Evolutionary conservation across 1,140 invertebrate species (phyloP), one percentile per base, ranked within the genome.

Genomic region (Helicoverpa armigera): DNA sequence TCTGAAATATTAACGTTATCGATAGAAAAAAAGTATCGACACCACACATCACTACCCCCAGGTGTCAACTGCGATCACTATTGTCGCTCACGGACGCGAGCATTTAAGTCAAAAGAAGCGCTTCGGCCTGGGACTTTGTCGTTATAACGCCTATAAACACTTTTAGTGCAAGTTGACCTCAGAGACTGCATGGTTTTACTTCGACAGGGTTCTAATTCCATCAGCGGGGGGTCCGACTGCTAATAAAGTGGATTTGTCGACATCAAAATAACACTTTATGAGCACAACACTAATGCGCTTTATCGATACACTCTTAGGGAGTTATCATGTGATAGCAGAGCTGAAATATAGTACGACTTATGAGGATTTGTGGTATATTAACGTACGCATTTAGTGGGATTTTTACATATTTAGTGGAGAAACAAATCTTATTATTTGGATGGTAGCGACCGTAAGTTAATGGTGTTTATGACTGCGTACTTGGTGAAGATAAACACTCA

Each of bases 191-290:
- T 43, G 67, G 23, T 81, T 81, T 84, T 79, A 90, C 78, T 87
- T 77, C 80, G 90, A 93, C 90, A 94, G 84, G 88, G 92, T 91
- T 89, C 85, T 80, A 89, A 79, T 73, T 82, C 54, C 73, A 78
- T 51, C 91, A 89, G 89, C 91, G 90, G 93, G 93, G 89, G 91
- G 90, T 91, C 92, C 84, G 74, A 76, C 73, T 82, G 85, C 91
- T 93, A 94, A 93, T 93, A 92, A 92, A 94, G 91, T 92, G 89
- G 90, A 93, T 92, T 94, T 94, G 92, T 93, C 91, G 93, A 94
- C 91, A 94, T 92, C 88, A 91, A 91, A 92, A 94, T 92, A 92
- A 90, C 90, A 92, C 85, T 94, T 93, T 93, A 92, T 89, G 89
- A 87, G 70, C 87, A 65, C 89, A 79, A 84, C 89, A 89, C 91